Conservation (phyloP, 1,140 invertebrate species). For the Drosophila pectinifera region DNA sequence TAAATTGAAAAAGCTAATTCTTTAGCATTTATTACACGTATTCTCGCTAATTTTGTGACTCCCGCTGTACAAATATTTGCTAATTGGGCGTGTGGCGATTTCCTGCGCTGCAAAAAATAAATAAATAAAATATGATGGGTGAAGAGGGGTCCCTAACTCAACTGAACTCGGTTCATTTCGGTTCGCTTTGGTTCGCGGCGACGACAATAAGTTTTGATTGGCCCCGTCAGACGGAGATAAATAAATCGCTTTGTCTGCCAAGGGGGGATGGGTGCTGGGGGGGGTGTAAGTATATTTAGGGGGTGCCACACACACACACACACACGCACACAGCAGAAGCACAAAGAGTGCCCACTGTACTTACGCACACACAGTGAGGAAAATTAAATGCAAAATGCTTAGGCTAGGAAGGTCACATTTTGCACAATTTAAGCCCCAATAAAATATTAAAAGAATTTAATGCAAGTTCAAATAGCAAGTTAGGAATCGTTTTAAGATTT, state of each 20-base stretch:
- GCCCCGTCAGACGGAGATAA: conserved; percentile 50
- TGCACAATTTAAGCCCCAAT: conserved; percentile 3
- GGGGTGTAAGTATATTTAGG: neutral
- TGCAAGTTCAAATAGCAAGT: neutral
- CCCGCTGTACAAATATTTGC: conserved; percentile 61
- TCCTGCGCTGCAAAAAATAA: conserved; percentile 53
- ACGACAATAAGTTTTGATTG: conserved; percentile 82
- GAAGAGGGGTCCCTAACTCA: conserved; percentile 22
- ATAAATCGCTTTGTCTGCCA: conserved; percentile 50
- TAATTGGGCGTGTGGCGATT: conserved; percentile 82
- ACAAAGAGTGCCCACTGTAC: conserved; percentile 46
- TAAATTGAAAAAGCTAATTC: conserved; percentile 34
- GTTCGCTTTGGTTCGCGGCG: conserved; percentile 36
- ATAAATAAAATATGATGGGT: conserved; percentile 9
- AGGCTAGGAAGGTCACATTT: neutral
- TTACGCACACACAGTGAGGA: conserved; percentile 17
- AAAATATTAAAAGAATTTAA: neutral
- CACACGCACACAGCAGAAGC: too few relatives aligned
- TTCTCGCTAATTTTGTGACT: conserved; percentile 8
- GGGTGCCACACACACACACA: conserved; percentile 8
- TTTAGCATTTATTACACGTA: conserved; percentile 37
- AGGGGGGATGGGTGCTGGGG: neutral
- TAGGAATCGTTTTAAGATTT: neutral
- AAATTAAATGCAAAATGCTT: conserved; percentile 18
- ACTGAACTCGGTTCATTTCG: conserved; percentile 24